Base-by-base conservation (phyloP, 2,797 vertebrate genomes). In the Emydoidea blandingii region DNA sequence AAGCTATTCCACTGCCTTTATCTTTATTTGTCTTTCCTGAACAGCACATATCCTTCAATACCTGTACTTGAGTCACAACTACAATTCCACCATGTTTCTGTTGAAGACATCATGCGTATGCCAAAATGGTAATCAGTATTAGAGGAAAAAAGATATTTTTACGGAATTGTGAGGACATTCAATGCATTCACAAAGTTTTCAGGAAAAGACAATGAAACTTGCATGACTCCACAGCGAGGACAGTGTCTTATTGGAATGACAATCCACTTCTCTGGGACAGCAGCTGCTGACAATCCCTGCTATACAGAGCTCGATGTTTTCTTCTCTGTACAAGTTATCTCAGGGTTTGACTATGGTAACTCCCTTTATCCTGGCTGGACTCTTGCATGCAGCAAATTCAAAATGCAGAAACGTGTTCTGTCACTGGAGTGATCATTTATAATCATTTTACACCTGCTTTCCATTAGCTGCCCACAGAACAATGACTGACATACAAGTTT, bases 261-360 rank as follows among this genome's bases (percentile, higher is more conserved):
- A 72, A 72, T 72, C 9, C 19, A 72, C 19, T 72, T 72, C 65
- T 72, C 65, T 68, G 49, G 92, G 86, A 94, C 92, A 93, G 82
- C 57, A 85, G 90, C 95, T 90, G 94, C n/a, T 68, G 95, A 74
- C 91, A 92, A 94, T 94, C 94, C 95, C 93, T 97, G 94, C 85
- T 93, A 2, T 3, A 87, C 89, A 2, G 0, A 89, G 79, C 94
- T 94, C 94, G 47, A 83, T 41, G 0, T 57, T 92, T 62, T 19
- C 47, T 72, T 72, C 65, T 72, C n/a, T 62, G 62, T 78, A 54
- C 56, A 50, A 86, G 93, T 93, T 19, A 41, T 76, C 62, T 94
- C 81, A 27, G 0, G 79, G n/a, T 79, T 82, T 92, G 89, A 92
- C 86, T 94, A 72, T 78, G 47, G 3, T 5, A 0, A 88, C 82